Evolutionary conservation across 1,140 invertebrate species (phyloP), one percentile per base, ranked within the genome.

Genomic region (Centruroides sculpturatus): DNA sequence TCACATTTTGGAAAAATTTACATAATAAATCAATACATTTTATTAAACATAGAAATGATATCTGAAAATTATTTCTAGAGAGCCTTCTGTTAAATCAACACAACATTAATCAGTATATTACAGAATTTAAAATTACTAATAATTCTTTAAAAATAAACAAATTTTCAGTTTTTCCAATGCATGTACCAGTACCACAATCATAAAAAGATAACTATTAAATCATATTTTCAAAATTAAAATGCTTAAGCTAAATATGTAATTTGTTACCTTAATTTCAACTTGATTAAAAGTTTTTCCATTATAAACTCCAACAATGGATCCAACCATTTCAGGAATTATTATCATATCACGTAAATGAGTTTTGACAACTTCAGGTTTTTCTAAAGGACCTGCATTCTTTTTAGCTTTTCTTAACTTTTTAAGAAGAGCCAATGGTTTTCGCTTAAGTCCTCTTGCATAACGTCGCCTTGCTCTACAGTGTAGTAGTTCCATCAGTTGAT

Each of bases 241-340:
- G 23, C 23, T 23, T 23, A 23, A 23, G 23, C 23, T 23, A 23
- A 23, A 23, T 3, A 55, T 9, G 41, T 10, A 47, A 34, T 62
- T 23, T 23, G 23, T 66, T 73, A 83, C 82, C 78, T 85, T 85
- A 65, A 85, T 78, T 81, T 85, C 84, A 69, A 87, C 83, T 71
- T 85, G 83, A 70, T 91, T 98, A 79, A 98, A 99, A 56, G 91
- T 89, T 76, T 99, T 99, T 67, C 97, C 97, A 75, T 99, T 99
- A 81, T 99, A 98, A 59, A 99, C 90, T 68, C 96, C 97, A 71
- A 99, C 90, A 74, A 99, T 95, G 66, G 92, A 95, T 62, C 97
- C 96, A 71, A 99, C 94, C 96, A 99, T 99, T 78, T 99, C 96
- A 47, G 97, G 97, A 11, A 99, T 85, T 74, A 99, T 92, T 69